Base-by-base conservation (phyloP, 1,140 invertebrate genomes). In the Hyles euphorbiae region DNA sequence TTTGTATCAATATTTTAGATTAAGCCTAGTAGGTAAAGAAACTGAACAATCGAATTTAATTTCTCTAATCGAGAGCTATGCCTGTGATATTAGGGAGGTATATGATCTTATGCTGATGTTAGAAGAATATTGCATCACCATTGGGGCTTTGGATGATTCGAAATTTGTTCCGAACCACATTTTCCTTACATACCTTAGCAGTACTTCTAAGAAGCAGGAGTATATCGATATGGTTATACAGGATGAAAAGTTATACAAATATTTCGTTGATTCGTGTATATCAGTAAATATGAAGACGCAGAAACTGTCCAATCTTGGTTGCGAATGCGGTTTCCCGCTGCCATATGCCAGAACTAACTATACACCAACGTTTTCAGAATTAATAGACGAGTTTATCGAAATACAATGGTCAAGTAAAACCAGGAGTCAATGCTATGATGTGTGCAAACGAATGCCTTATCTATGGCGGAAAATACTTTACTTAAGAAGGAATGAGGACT, bases 391-490 rank as follows among this genome's bases (percentile, higher is more conserved):
- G 57, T 90, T 90, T 60, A 84, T 89, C 36, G 89, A 89, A 54
- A 78, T 74, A 40, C 87, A 88, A 57, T 89, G 89, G 89, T 81
- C 76, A 7, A 82, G 68, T 56, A 77, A 83, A 48, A 83, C 82
- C 0, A 80, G 76, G 34, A 77, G 83, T 12, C 85, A 89, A 49
- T 89, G 87, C 44, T 90, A 89, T 52, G 88, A 89, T 56, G 76
- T 92, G 34, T 92, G 91, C 64, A 90, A 90, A 60, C 83, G 86
- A 63, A 90, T 92, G 84, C 91, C 91, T 43, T 91, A 90, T 63
- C 87, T 92, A 68, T 93, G 91, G 92, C 75, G 81, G 34, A 90
- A 90, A 57, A 89, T 90, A 53, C 70, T 90, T 9, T 84, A 89
- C 55, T 68, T 90, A 49, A 63, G 87, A 60, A 76, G 86, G 12